Evolutionary conservation across 1,140 invertebrate genomes (phyloP).

Genomic region (Andrena cerasifolii): DNA sequence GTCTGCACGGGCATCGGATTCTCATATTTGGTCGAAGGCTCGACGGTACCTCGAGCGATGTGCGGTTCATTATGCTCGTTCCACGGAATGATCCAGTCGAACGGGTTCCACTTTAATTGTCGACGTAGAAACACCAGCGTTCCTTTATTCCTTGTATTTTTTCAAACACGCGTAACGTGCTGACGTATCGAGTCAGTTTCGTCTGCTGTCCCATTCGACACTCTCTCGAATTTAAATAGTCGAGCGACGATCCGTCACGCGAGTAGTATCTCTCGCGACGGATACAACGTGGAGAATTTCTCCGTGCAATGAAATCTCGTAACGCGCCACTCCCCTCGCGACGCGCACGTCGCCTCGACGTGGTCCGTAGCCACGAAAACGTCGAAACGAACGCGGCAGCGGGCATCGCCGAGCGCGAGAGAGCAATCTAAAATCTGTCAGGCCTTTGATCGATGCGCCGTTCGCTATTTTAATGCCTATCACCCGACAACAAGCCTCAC

Average conservation of each 20-base stretch:
- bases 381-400: conserved; percentile 58
- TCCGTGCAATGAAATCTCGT: conserved; percentile 63
- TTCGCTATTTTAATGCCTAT: conserved; percentile 81
- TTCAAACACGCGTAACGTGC: conserved; percentile 37
- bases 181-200: conserved; percentile 61
- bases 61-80: too few species aligned
- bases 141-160: conserved; percentile 17
- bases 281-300: conserved; percentile 45
- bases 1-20: not conserved
- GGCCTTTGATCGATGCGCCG: conserved; percentile 80
- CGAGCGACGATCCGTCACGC: conserved; percentile 58
- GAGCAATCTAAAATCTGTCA: conserved; percentile 82
- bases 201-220: conserved; percentile 41
- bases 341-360: not conserved
- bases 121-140: not conserved
- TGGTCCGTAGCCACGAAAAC: conserved; percentile 57
- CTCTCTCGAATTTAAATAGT: conserved; percentile 61
- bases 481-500: conserved; percentile 76
- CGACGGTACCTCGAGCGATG: too few species aligned
- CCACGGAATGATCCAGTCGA: not conserved
- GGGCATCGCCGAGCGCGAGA: conserved; percentile 45
- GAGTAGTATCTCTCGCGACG: conserved; percentile 44
- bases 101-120: conserved; percentile 25
- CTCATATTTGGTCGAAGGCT: conserved; percentile 16
- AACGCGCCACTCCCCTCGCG: conserved; percentile 2